A percentile compares a stretch with the other conserved stretches of the same genome.
Evolutionary conservation across 1,140 invertebrate species (phyloP).

Genomic region (Lerema accius): DNA sequence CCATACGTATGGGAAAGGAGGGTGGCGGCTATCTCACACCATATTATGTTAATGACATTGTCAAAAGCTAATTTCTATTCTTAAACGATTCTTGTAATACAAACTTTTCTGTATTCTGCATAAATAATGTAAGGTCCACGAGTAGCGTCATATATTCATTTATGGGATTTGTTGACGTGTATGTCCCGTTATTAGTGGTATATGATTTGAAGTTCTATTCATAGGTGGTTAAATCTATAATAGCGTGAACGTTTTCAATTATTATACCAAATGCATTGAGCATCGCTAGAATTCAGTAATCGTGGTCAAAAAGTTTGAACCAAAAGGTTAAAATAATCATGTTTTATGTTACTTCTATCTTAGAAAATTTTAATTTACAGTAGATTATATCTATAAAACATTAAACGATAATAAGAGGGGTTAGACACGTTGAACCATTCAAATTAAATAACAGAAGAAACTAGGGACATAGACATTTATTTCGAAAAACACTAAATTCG

Average conservation of each 20-base stretch:
- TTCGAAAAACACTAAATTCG: background rate
- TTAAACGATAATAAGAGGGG: background rate
- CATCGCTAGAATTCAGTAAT: background rate
- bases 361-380: constrained; percentile 5
- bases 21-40: constrained; percentile 47
- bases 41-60: constrained; percentile 49
- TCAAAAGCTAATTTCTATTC: constrained; percentile 40
- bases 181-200: constrained; percentile 3
- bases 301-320: background rate
- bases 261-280: background rate
- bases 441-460: background rate
- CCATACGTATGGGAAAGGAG: constrained; percentile 54
- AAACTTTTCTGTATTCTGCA: constrained; percentile 37
- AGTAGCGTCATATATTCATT: constrained; percentile 29
- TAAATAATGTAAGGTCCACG: constrained; percentile 34
- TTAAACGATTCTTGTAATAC: constrained; percentile 35
- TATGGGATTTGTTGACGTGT: constrained; percentile 14
- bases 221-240: constrained; percentile 1
- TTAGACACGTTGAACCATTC: background rate
- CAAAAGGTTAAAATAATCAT: constrained; percentile 2
- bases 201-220: constrained; percentile 10
- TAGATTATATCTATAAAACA: background rate
- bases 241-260: constrained; percentile 16
- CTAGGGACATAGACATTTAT: background rate
- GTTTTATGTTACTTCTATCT: background rate